Conservation (phyloP, 1,140 invertebrate species). For the Cyclargus thomasi region DNA sequence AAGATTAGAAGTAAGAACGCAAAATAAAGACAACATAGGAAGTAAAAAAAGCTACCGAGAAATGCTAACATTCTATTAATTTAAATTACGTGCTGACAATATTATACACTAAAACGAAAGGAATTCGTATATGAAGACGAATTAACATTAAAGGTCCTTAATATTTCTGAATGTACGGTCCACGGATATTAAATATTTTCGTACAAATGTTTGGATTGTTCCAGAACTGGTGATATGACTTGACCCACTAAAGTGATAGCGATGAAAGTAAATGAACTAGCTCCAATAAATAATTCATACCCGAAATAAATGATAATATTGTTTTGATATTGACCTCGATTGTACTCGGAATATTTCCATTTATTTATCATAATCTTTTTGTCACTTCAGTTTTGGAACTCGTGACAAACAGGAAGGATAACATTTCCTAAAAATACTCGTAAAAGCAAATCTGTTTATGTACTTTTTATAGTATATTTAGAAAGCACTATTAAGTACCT, state of each 20-base stretch:
- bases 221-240: slow-evolving; percentile 31
- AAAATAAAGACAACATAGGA: too few species aligned
- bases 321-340: slow-evolving; percentile 62
- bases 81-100: too few species aligned
- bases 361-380: slow-evolving; percentile 18
- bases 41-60: too few species aligned
- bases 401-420: neutral
- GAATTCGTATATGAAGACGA: too few species aligned
- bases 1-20: too few species aligned
- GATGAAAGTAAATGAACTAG: slow-evolving; percentile 61
- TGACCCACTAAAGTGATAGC: slow-evolving; percentile 61
- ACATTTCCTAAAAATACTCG: neutral
- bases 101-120: too few species aligned
- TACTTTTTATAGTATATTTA: neutral
- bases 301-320: slow-evolving; percentile 55
- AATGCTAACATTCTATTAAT: too few species aligned
- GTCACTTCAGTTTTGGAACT: neutral
- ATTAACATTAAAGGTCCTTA: too few species aligned
- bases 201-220: slow-evolving; percentile 12
- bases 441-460: neutral
- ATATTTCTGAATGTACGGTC: neutral
- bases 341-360: slow-evolving; percentile 20
- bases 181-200: neutral
- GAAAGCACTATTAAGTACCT: neutral
- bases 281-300: slow-evolving; percentile 64